A percentile compares a stretch with the other conserved stretches of the same genome.
phyloP scores from a whole-genome alignment of 2,113 vertebrate genomes.

The Sminthopsis crassicaudata region DNA sequence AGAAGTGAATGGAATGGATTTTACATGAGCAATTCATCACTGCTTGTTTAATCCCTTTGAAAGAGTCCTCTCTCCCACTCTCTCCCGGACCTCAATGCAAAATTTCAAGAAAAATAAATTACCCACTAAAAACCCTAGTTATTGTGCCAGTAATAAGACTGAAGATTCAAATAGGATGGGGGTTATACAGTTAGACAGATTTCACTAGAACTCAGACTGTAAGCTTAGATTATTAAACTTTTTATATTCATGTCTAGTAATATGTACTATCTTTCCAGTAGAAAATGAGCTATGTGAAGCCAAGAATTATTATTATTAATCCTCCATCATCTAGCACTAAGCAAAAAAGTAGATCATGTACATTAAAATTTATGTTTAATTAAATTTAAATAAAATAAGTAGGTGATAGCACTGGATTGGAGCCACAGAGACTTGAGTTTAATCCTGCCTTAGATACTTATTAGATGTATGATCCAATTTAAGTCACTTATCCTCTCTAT shows the following conservation, averaged over 20 bases:
- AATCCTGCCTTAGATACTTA: not conserved
- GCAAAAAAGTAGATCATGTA: not conserved
- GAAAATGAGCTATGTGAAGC: not conserved
- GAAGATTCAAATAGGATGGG: not conserved
- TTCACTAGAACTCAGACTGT: not conserved
- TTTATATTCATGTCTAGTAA: not conserved
- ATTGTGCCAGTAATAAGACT: not conserved
- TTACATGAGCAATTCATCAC: not conserved
- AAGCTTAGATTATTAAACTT: not conserved
- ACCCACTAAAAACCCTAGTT: not conserved
- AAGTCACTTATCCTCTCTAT: not conserved
- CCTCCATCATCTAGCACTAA: not conserved
- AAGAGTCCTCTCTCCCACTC: not conserved
- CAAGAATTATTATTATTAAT: not conserved
- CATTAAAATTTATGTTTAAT: not conserved
- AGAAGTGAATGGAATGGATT: not conserved
- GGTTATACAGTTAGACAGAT: not conserved
- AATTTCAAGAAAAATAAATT: not conserved
- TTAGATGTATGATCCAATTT: not conserved
- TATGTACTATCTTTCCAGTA: not conserved
- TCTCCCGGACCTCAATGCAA: not conserved
- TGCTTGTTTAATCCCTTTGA: not conserved
- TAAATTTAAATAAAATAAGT: not conserved
- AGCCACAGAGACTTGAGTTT: not conserved
- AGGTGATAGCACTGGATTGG: not conserved